These are phyloP conservation scores for Axea sp. DNA, from an alignment of 2,888 invertebrate genomes.

Conservation along the genomic window DNA sequence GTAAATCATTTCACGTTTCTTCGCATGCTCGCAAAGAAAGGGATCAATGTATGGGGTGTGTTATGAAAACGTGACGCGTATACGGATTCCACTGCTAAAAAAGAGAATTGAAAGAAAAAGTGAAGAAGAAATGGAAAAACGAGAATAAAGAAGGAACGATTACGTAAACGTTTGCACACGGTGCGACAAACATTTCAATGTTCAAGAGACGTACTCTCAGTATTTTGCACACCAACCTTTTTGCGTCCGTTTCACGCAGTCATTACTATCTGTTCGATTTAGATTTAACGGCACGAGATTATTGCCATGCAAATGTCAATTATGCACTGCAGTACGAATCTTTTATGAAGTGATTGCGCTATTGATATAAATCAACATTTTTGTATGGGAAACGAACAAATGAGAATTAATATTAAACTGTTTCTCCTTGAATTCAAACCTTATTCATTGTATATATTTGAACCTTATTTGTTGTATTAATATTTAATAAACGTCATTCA, in stretches of 20 bases:
- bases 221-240: neutral
- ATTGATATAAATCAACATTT: constrained; percentile 39
- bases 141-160: constrained; percentile 3
- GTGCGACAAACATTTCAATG: constrained; percentile 41
- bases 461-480: too few relatives aligned
- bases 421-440: constrained; percentile 15
- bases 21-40: constrained; percentile 38
- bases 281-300: constrained; percentile 35
- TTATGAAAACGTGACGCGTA: constrained; percentile 45
- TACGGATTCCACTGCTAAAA: constrained; percentile 10
- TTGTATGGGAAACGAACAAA: constrained; percentile 39
- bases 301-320: constrained; percentile 52
- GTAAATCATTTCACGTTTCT: constrained; percentile 59
- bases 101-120: constrained; percentile 29
- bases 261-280: constrained; percentile 37
- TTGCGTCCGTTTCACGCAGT: constrained; percentile 18
- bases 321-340: constrained; percentile 25
- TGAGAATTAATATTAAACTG: constrained; percentile 26
- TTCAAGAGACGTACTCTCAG: constrained; percentile 15
- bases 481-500: too few relatives aligned
- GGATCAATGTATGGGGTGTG: constrained; percentile 52
- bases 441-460: too few relatives aligned
- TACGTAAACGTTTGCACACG: constrained; percentile 26
- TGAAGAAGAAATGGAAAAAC: constrained; percentile 7
- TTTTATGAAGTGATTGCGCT: constrained; percentile 40